These are phyloP conservation scores for Lacerta viridis DNA, from an alignment of 2,797 vertebrate genomes.

Conservation along the genomic window DNA sequence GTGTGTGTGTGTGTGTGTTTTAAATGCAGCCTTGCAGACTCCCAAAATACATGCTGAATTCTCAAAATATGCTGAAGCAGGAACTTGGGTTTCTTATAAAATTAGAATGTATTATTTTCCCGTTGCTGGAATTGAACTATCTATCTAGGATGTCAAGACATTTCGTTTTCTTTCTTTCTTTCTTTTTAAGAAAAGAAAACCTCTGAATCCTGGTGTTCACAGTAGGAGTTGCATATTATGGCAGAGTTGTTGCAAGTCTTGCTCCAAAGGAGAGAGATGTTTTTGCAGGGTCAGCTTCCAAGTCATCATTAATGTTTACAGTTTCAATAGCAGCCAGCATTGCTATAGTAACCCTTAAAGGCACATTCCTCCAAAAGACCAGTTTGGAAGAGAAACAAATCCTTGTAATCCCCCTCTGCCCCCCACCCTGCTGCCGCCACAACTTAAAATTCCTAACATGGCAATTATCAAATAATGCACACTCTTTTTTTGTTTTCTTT, in stretches of 20 bases:
- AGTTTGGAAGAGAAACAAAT: conserved; percentile 60
- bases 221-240: conserved; percentile 67
- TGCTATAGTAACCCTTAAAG: conserved; percentile 73
- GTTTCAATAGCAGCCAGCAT: conserved; percentile 70
- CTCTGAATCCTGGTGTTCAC: conserved; percentile 65
- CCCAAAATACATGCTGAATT: conserved; percentile 59
- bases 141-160: conserved; percentile 63
- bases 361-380: conserved; percentile 54
- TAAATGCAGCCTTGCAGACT: conserved; percentile 66
- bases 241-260: conserved; percentile 70
- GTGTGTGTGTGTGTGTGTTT: conserved; percentile 14
- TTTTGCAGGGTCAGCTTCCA: conserved; percentile 76
- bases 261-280: conserved; percentile 72
- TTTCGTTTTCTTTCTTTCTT: too few relatives aligned
- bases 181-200: conserved; percentile 22
- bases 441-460: conserved; percentile 36
- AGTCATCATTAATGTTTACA: conserved; percentile 74
- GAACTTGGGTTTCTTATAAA: conserved; percentile 72
- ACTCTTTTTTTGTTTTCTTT: conserved; percentile 39
- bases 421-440: background rate
- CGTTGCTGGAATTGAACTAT: conserved; percentile 57
- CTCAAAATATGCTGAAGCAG: conserved; percentile 68
- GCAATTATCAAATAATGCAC: conserved; percentile 33
- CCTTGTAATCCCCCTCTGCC: conserved; percentile 26
- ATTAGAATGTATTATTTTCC: conserved; percentile 73